phyloP scores from a whole-genome alignment of 2,113 vertebrate species.

The Perca flavescens region DNA sequence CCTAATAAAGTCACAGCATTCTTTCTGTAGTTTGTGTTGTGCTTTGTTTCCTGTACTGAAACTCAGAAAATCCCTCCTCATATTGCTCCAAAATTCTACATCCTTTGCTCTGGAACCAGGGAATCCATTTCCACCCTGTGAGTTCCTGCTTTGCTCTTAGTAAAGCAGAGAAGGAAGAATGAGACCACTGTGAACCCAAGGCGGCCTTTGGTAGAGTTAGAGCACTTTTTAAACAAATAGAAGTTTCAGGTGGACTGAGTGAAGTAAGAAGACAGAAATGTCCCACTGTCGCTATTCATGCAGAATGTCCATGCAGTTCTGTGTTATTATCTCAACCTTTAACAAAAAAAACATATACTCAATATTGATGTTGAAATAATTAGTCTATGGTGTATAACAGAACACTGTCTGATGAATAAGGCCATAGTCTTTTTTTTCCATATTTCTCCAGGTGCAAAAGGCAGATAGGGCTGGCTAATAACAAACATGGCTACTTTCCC shows the following conservation, averaged over 20 bases:
- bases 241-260: constrained; percentile 43
- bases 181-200: constrained; percentile 55
- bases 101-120: constrained; percentile 70
- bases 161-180: constrained; percentile 55
- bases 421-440: constrained; percentile 36
- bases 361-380: constrained; percentile 3
- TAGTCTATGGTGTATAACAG: background rate
- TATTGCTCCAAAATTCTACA: constrained; percentile 71
- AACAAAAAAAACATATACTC: background rate
- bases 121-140: constrained; percentile 73
- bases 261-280: constrained; percentile 8
- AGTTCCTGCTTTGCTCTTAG: constrained; percentile 62
- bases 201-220: constrained; percentile 43
- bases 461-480: constrained; percentile 74
- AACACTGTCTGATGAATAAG: constrained; percentile 12
- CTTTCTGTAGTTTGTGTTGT: constrained; percentile 40
- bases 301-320: background rate
- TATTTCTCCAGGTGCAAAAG: constrained; percentile 78
- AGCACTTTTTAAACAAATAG: constrained; percentile 53
- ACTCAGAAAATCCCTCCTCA: constrained; percentile 46
- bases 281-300: background rate
- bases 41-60: constrained; percentile 58
- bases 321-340: background rate
- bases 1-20: constrained; percentile 12
- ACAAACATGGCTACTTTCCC: constrained; percentile 77